Conservation (phyloP, 2,888 invertebrate genomes). For the Caenorhabditis sp. region DNA sequence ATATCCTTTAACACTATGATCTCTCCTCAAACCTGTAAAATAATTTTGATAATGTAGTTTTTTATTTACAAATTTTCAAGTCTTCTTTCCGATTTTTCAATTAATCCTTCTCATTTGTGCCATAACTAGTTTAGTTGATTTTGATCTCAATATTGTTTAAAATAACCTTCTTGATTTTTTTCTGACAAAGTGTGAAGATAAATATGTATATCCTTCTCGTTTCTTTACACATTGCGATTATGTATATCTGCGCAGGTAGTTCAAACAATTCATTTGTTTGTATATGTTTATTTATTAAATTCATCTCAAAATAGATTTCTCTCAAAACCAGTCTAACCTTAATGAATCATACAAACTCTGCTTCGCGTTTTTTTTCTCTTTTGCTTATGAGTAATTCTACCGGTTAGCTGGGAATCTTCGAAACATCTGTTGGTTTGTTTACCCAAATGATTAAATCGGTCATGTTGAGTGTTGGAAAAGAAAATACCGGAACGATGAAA, state of each 20-base stretch:
- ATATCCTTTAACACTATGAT: no score
- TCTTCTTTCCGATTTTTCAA: no score
- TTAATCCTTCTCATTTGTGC: no score
- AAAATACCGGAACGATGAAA: background rate
- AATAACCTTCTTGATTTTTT: background rate
- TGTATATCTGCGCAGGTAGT: background rate
- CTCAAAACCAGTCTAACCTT: background rate
- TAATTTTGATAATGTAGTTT: no score
- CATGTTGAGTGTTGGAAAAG: background rate
- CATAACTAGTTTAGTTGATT: no score
- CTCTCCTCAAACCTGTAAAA: no score
- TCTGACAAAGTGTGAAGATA: background rate
- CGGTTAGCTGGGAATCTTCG: background rate
- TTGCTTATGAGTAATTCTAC: background rate
- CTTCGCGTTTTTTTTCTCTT: no score
- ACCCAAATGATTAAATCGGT: background rate
- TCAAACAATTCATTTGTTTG: background rate
- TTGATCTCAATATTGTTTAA: no score
- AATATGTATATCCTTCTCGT: background rate
- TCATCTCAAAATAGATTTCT: background rate
- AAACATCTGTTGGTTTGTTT: conserved; percentile 1
- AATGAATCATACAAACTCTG: background rate
- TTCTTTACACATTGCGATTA: background rate
- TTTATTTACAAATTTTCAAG: background rate
- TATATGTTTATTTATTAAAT: background rate